Percentiles rank a stretch among this genome's conserved stretches.
Evolutionary conservation across 2,113 vertebrate species (phyloP).

Genomic region (Caloenas nicobarica): DNA sequence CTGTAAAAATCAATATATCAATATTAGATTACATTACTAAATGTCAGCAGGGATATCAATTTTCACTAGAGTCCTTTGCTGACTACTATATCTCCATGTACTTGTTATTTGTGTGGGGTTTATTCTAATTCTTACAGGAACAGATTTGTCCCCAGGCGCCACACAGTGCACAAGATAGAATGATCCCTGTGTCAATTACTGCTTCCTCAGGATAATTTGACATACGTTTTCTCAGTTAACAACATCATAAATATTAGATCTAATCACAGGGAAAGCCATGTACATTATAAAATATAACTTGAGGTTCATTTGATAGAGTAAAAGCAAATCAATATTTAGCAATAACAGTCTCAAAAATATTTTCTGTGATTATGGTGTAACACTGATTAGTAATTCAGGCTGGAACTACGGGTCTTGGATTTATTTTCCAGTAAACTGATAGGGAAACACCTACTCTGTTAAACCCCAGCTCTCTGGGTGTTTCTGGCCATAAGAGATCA

Average conservation of each 20-base stretch:
- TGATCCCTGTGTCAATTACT: neutral
- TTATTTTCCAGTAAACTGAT: neutral
- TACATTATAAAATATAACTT: neutral
- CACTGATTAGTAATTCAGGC: neutral
- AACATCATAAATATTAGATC: neutral
- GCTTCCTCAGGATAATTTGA: neutral
- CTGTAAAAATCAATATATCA: neutral
- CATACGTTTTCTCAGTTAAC: neutral
- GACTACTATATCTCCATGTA: neutral
- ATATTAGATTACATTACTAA: neutral
- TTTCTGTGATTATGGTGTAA: neutral
- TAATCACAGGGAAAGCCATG: neutral
- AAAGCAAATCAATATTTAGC: constrained; percentile 16
- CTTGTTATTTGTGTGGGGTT: neutral
- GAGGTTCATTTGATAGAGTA: neutral
- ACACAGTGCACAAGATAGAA: neutral
- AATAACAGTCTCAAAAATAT: neutral
- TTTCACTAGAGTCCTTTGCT: neutral
- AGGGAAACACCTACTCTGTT: neutral
- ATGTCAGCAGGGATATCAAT: neutral
- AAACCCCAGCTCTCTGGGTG: neutral
- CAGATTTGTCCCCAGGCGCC: neutral
- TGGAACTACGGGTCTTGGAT: neutral
- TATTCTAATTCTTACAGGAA: neutral
- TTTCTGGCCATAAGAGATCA: neutral